Evolutionary conservation across 2,113 vertebrate genomes (phyloP), one percentile per base, ranked within the genome.

Genomic region (Trichomycterus rosablanca): DNA sequence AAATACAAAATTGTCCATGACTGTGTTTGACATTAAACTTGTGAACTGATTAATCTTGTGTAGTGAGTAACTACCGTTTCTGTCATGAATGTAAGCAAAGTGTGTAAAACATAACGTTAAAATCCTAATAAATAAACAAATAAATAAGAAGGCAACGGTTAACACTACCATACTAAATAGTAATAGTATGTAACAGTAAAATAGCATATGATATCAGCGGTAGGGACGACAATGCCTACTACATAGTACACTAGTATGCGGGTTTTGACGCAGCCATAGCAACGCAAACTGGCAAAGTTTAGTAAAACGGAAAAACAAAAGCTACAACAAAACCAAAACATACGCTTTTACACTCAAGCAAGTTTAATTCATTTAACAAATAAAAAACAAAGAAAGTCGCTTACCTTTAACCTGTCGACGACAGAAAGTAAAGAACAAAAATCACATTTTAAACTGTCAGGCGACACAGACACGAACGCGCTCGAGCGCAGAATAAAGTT

Each of bases 391-490:
- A n/a, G 5, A 20, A 11, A 11, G 30, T 19, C 30, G 34, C 14
- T 35, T 35, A 35, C 34, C 4, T n/a, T 53, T 63, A 28, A 68
- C 59, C 53, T 44, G 52, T 45, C 2, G 15, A 49, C 43, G 51
- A 50, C 20, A 34, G 20, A 56, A 0, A 28, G 8, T 12, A 37
- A 35, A 50, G 22, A 18, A 44, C n/a, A 23, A 16, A 30, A 35
- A 58, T 69, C 53, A 63, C 67, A 63, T 69, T 45, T 63, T 69
- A n/a, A 14, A 23, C 43, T 11, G 20, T 45, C 12, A 53, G 0
- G 20, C 30, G 35, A 18, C 2, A 66, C 23, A 16, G 11, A 37
- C 39, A 5, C 30, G 46, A 40, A 57, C 39, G 37, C 56, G 20
- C 34, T 43, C 32, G 24, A 45, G 44, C 43, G 15, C 52, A 45